Base-by-base conservation (phyloP, 2,888 invertebrate species). In the Entomobrya proxima region DNA sequence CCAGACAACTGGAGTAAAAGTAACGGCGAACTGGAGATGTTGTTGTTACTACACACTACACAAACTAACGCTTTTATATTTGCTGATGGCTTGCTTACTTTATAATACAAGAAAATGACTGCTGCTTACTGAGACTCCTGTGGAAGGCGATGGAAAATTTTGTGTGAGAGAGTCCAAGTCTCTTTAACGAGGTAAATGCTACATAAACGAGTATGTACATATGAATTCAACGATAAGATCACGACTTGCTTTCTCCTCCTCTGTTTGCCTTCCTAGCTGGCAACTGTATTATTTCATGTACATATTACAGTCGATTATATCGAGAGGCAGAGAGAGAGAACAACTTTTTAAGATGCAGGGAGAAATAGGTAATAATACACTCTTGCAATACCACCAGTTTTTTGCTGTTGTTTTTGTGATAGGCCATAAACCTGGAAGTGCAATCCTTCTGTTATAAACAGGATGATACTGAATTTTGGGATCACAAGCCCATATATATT, bases 11-110 rank as follows among this genome's bases (percentile, higher is more conserved):
- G n/a, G 35, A 32, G 35, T 35, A 64, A 35, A n/a, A n/a, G 64
- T 35, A 35, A 64, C n/a, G n/a, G n/a, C n/a, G n/a, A n/a, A n/a
- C 35, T 64, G 37, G 64, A 64, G 18, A 64, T 18, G 24, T 27
- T 55, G 52, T 52, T 9, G 64, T 18, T 35, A 64, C 7, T n/a
- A n/a, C n/a, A n/a, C n/a, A n/a, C n/a, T n/a, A n/a, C n/a, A n/a
- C n/a, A n/a, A 35, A 21, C 9, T 5, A 64, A 35, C 18, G 18
- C 15, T n/a, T 64, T 64, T 35, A n/a, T n/a, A 64, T 64, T 64
- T 64, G 35, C 35, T 64, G 64, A 64, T 64, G 64, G 18, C 64
- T 35, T 18, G 18, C 35, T 35, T 35, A 18, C 64, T 64, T 64
- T 35, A 35, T 37, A 35, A 64, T 58, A 15, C 18, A 32, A 32